Percentiles rank a stretch among this genome's conserved stretches.
phyloP scores from a whole-genome alignment of 2,888 invertebrate species.

The Andrena fulva region DNA sequence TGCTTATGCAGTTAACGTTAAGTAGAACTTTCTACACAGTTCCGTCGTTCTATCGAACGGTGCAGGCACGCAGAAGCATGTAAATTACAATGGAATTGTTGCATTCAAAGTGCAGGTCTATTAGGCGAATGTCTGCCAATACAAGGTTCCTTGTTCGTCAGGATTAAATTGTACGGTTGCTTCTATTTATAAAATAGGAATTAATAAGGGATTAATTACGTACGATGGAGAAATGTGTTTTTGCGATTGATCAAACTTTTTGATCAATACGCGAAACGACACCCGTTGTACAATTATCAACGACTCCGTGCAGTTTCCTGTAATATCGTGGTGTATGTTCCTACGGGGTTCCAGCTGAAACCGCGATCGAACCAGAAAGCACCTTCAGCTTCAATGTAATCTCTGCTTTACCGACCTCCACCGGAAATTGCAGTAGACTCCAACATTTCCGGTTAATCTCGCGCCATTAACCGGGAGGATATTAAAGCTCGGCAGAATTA shows the following conservation, averaged over 20 bases:
- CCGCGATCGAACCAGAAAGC: conserved; percentile 49
- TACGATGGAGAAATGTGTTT: neutral
- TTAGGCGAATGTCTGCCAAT: neutral
- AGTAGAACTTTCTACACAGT: no score
- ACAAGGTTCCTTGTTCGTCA: neutral
- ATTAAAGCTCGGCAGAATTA: conserved; percentile 64
- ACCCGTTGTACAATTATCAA: conserved; percentile 36
- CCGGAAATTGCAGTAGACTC: conserved; percentile 67
- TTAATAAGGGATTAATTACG: neutral
- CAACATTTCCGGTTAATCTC: conserved; percentile 72
- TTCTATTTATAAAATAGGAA: neutral
- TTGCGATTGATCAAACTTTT: neutral
- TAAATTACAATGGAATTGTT: no score
- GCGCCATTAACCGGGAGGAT: conserved; percentile 59
- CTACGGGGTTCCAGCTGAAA: conserved; percentile 49
- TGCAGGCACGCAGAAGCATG: no score
- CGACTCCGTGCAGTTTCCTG: conserved; percentile 65
- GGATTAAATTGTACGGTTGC: neutral
- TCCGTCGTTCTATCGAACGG: no score
- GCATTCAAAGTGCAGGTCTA: no score
- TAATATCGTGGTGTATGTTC: conserved; percentile 58
- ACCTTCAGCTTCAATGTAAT: conserved; percentile 53
- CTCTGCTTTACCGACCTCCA: conserved; percentile 73
- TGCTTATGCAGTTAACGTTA: no score
- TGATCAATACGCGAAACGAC: conserved; percentile 4